Evolutionary conservation across 2,113 vertebrate genomes (phyloP).

Genomic region (Phyllopteryx taeniolatus): DNA sequence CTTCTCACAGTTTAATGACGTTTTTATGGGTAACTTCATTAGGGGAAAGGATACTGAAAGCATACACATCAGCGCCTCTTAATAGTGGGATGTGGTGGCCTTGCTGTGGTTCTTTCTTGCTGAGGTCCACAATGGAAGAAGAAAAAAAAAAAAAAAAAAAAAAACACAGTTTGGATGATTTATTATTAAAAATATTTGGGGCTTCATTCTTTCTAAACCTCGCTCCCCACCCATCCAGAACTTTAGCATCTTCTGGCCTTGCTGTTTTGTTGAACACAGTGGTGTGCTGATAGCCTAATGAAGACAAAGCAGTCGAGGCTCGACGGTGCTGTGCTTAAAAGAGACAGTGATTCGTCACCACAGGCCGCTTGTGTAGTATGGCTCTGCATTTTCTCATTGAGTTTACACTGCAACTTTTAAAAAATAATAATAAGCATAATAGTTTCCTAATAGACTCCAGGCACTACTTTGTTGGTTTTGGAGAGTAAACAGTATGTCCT

Average conservation of each 20-base stretch:
- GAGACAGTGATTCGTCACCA: conserved; percentile 47
- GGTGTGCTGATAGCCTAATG: conserved; percentile 36
- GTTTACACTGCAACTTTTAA: not conserved
- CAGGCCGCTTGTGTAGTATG: not conserved
- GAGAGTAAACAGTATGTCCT: not conserved
- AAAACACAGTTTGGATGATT: conserved; percentile 27
- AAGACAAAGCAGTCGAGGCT: conserved; percentile 38
- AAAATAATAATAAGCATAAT: not conserved
- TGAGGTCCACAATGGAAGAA: conserved; percentile 12
- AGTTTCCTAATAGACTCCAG: not conserved
- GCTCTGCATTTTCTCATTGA: conserved; percentile 2
- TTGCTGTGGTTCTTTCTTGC: conserved; percentile 23
- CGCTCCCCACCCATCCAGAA: conserved; percentile 5
- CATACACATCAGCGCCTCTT: conserved; percentile 54
- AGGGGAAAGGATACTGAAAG: conserved; percentile 46
- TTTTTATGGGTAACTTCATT: conserved; percentile 72
- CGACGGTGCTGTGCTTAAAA: conserved; percentile 23
- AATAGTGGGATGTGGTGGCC: conserved; percentile 48
- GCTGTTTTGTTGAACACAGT: conserved; percentile 14
- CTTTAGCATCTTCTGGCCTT: not conserved
- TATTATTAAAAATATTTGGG: conserved; percentile 25
- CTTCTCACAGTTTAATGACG: conserved; percentile 56
- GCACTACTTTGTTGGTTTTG: not conserved
- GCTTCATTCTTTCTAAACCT: conserved; percentile 10
- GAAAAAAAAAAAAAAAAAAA: conserved; percentile 23